phyloP scores from a whole-genome alignment of 2,113 vertebrate species.

The Muntiacus muntjak region DNA sequence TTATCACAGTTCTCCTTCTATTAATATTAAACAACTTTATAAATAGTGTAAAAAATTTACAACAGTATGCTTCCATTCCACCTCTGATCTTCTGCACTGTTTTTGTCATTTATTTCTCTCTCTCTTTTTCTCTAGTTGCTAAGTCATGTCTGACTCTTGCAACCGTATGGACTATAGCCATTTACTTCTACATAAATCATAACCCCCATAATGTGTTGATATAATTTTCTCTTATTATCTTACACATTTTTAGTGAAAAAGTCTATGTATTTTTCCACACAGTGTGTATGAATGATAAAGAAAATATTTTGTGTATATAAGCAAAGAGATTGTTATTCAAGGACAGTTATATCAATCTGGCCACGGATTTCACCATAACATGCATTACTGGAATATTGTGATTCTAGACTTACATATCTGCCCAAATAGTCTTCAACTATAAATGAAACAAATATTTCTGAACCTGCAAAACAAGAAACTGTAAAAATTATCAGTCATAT shows the following conservation, averaged over 20 bases:
- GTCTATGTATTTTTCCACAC: neutral
- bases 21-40: neutral
- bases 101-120: neutral
- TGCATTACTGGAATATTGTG: neutral
- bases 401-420: neutral
- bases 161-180: neutral
- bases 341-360: neutral
- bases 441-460: neutral
- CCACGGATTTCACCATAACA: neutral
- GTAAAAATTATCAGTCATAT: neutral
- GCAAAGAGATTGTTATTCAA: neutral
- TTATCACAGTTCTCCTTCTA: neutral
- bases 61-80: neutral
- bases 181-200: neutral
- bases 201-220: neutral
- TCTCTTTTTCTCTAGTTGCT: neutral
- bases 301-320: neutral
- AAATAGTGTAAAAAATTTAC: neutral
- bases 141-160: neutral
- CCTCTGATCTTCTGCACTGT: neutral
- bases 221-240: neutral
- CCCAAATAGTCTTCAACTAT: neutral
- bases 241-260: neutral
- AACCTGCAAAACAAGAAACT: neutral
- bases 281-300: neutral